Base-by-base conservation (phyloP, 2,113 vertebrate species). In the Calyptomena viridis region DNA sequence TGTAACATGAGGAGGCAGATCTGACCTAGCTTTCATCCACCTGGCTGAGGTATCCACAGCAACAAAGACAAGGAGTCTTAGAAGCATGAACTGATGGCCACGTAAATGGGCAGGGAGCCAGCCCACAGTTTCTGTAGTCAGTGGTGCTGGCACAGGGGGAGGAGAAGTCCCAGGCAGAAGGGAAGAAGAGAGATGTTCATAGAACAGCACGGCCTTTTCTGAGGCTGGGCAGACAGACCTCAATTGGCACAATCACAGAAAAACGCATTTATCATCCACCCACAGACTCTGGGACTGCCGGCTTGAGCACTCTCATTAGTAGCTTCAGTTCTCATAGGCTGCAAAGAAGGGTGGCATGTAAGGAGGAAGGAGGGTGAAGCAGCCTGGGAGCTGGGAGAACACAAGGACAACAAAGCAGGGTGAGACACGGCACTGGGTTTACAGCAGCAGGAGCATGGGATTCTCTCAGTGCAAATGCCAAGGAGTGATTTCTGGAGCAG, bases 231-330 rank as follows among this genome's bases (percentile, higher is more conserved):
- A 72, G 84, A 37, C 13, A 58, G 64, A 71, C 56, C 35, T 69
- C 47, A 67, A 37, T n/a, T 83, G 84, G 35, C 67, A 39, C 15
- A 80, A 52, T 12, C 55, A 47, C 1, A 5, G 62, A 76, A 46
- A 89, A 44, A 30, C 4, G 12, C 14, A 2, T 87, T 95, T 84
- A 63, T 52, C 64, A 58, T 76, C 89, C n/a, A 47, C 68, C 49
- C 62, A 50, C 1, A 4, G 56, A 42, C 35, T 27, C 66, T 14
- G 49, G 59, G 35, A 76, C 60, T 60, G 46, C 39, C 0, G 0
- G 33, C 58, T 58, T 47, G 21, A 81, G 71, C 1, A 4, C 19
- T 40, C 25, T 56, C 47, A 40, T 77, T 42, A 63, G 60, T 46
- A 85, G 42, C 76, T 60, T 50, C 50, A 13, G 4, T 24, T 86